phyloP scores from a whole-genome alignment of 2,797 vertebrate genomes.

The Silurus aristotelis region DNA sequence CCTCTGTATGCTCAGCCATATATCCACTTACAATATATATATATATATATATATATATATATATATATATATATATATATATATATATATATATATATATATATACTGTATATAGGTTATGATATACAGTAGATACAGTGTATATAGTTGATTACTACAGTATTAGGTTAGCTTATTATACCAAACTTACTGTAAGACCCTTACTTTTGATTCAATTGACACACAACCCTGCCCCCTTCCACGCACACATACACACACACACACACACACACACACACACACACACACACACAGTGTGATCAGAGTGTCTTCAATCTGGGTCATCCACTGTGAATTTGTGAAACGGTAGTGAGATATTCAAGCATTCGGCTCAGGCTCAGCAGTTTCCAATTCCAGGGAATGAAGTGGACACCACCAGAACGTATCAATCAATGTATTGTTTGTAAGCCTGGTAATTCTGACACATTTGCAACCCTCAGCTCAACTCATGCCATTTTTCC shows the following conservation, averaged over 20 bases:
- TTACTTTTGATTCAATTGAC: neutral
- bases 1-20: too few relatives aligned
- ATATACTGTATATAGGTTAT: too few relatives aligned
- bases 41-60: too few relatives aligned
- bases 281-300: neutral
- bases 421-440: neutral
- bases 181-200: neutral
- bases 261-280: neutral
- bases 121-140: too few relatives aligned
- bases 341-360: neutral
- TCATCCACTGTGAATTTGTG: neutral
- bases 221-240: neutral
- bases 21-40: too few relatives aligned
- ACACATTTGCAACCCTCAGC: neutral
- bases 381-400: neutral
- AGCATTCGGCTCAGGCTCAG: neutral
- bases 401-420: neutral
- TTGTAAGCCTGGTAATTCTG: neutral
- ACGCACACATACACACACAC: too few relatives aligned
- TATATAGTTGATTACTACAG: neutral
- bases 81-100: too few relatives aligned
- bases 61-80: too few relatives aligned
- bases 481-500: neutral
- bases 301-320: constrained; percentile 11
- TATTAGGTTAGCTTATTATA: neutral